Percentiles rank a stretch among this genome's conserved stretches.
These are phyloP conservation scores for Pygocentrus nattereri DNA, from an alignment of 2,797 vertebrate species.

Conservation along the genomic window DNA sequence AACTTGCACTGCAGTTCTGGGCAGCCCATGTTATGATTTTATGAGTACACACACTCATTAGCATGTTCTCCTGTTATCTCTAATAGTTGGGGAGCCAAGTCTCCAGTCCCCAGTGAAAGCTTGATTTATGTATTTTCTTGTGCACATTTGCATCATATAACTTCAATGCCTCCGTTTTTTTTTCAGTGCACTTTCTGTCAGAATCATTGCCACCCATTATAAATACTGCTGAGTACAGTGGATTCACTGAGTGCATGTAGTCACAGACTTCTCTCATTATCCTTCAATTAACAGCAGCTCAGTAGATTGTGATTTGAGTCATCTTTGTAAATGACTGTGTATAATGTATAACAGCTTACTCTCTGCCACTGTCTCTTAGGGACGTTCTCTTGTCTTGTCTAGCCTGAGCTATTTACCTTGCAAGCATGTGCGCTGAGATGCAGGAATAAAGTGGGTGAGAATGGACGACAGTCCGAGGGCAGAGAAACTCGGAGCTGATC, in stretches of 20 bases:
- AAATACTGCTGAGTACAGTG: slow-evolving; percentile 66
- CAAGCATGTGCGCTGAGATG: not conserved
- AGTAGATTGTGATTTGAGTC: slow-evolving; percentile 67
- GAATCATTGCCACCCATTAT: not conserved
- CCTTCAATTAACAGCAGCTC: slow-evolving; percentile 71
- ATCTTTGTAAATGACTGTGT: slow-evolving; percentile 42
- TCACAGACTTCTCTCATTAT: slow-evolving; percentile 70
- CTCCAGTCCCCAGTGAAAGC: no score
- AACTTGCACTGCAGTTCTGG: no score
- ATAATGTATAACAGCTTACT: slow-evolving; percentile 15
- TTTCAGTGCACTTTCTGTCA: not conserved
- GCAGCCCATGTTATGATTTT: no score
- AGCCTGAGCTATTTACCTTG: slow-evolving; percentile 9
- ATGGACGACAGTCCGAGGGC: slow-evolving; percentile 17
- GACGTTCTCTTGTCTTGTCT: slow-evolving; percentile 1
- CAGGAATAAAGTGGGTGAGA: not conserved
- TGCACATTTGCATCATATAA: no score
- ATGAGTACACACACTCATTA: no score
- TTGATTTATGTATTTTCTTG: no score
- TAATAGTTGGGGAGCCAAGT: no score
- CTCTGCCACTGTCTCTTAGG: slow-evolving; percentile 4
- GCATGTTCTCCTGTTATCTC: no score
- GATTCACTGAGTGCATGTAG: slow-evolving; percentile 74
- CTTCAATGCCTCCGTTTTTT: no score
- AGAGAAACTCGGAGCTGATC: slow-evolving; percentile 45